Base-by-base conservation (phyloP, 1,140 invertebrate species). In the Wasmannia auropunctata region DNA sequence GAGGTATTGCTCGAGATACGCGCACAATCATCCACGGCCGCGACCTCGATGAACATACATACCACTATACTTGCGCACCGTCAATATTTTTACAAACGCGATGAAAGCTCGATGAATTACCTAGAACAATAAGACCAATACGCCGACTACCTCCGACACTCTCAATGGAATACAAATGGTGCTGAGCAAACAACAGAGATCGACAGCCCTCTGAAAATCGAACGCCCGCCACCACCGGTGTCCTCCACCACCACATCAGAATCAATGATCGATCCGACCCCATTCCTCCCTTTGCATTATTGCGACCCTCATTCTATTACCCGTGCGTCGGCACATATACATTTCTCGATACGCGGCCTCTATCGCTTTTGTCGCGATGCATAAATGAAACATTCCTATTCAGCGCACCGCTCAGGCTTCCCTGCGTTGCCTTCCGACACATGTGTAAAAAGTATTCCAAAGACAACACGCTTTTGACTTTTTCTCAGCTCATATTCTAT, bases 101-200 rank as follows among this genome's bases (percentile, higher is more conserved):
- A 72, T 46, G 77, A 81, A 56, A 81, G 34, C 46, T 14, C 77
- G 49, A 56, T 81, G 67, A 83, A 83, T 83, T 83, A 58, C 14
- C 34, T 46, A 19, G 79, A 74, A 83, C 79, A 83, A 83, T 83
- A 83, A 83, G 79, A 83, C 79, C 79, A 83, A 83, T 83, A 83
- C 79, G 79, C 67, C 67, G 67, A 40, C 43, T 43, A 65, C 60
- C 76, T 79, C 60, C 60, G 76, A 83, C 79, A 83, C 51, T 70
- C 65, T 83, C 79, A 83, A 83, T 83, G 67, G 79, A 83, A 83
- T 84, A 77, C 60, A 84, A 86, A 76, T 63, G 54, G 76, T 46
- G 69, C 22, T 70, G 43, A 25, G 58, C 86, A 63, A 87, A 85
- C 81, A 72, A 85, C 54, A 34, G 77, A 76, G 83, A 85, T 65